Evolutionary conservation across 2,113 vertebrate genomes (phyloP).

Genomic region (Vulpes vulpes): DNA sequence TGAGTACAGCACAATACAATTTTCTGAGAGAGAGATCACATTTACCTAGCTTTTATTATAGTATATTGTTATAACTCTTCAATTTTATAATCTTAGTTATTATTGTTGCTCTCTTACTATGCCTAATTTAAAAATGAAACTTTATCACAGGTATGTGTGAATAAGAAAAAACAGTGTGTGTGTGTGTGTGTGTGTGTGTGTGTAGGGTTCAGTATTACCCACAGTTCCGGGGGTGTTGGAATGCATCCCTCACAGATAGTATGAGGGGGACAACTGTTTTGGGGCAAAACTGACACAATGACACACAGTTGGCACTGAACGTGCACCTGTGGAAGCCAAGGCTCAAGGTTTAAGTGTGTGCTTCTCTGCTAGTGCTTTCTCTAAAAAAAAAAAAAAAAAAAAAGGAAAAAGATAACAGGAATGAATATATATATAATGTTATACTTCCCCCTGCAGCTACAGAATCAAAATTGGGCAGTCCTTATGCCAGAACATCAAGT

Average conservation of each 20-base stretch:
- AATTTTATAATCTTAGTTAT: neutral
- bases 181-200: no score
- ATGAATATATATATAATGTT: neutral
- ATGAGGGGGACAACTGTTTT: neutral
- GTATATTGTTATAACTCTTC: neutral
- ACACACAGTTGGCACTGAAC: neutral
- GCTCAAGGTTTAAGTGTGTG: neutral
- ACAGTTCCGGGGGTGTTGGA: neutral
- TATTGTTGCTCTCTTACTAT: neutral
- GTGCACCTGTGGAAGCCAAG: neutral
- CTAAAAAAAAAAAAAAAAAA: neutral
- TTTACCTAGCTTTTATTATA: neutral
- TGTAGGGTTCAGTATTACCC: neutral
- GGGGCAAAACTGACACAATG: constrained; percentile 42
- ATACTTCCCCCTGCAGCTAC: neutral
- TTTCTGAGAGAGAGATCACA: neutral
- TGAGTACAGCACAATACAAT: neutral
- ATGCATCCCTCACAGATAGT: neutral
- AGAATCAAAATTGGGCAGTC: neutral
- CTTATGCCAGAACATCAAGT: neutral
- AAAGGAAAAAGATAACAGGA: neutral
- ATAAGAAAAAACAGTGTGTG: neutral
- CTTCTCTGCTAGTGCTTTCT: neutral
- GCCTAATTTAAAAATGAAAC: neutral
- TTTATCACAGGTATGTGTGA: neutral